phyloP scores from a whole-genome alignment of 2,113 vertebrate genomes.

The Zootoca vivipara region DNA sequence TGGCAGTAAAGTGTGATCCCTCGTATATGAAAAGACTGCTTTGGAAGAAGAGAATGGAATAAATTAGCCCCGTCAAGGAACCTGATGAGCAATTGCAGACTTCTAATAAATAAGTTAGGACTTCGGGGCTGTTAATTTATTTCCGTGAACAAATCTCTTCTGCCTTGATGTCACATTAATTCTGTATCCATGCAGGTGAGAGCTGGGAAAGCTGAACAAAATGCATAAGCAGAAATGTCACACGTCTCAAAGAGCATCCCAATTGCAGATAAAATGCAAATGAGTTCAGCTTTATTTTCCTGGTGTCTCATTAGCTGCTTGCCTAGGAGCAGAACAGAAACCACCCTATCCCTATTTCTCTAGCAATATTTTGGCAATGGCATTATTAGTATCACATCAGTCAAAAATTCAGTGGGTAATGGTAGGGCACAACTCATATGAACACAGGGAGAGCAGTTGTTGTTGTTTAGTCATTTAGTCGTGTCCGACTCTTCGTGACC shows the following conservation, averaged over 20 bases:
- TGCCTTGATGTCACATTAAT: constrained; percentile 42
- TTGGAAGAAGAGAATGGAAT: constrained; percentile 28
- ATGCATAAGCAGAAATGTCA: background rate
- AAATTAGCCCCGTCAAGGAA: constrained; percentile 54
- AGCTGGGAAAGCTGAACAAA: constrained; percentile 40
- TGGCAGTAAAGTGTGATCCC: constrained; percentile 26
- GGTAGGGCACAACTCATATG: background rate
- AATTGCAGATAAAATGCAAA: constrained; percentile 6
- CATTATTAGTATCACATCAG: background rate
- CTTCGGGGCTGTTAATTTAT: constrained; percentile 49
- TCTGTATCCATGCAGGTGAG: constrained; percentile 39
- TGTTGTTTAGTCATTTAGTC: no score
- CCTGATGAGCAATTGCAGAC: constrained; percentile 38
- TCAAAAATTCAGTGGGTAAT: background rate
- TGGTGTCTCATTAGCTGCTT: background rate
- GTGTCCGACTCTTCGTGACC: no score
- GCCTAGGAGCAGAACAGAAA: no score
- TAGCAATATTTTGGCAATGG: no score
- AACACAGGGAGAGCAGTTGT: no score
- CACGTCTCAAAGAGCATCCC: fast-evolving
- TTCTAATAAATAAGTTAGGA: constrained; percentile 54
- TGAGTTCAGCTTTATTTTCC: constrained; percentile 6
- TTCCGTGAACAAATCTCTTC: constrained; percentile 39
- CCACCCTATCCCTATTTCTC: no score
- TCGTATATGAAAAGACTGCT: constrained; percentile 46